A percentile compares a stretch with the other conserved stretches of the same genome.
Conservation (phyloP, 2,113 vertebrate genomes). For the Mustela lutreola region DNA sequence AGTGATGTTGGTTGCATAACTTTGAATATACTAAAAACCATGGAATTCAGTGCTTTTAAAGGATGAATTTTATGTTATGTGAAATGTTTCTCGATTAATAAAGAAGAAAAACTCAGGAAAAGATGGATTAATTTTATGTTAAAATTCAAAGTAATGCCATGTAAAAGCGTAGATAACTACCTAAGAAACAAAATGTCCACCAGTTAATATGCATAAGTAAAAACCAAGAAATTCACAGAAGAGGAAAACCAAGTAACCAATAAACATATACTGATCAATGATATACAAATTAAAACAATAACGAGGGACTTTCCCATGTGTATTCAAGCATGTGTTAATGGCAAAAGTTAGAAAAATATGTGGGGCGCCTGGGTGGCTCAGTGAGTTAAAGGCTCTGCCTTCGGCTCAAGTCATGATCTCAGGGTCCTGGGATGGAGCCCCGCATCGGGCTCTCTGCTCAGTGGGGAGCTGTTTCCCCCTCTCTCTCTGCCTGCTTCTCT, state of each 20-base stretch:
- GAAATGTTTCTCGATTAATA: neutral
- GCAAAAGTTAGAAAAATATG: neutral
- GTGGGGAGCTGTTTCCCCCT: no score
- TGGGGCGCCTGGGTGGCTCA: no score
- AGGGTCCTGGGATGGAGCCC: no score
- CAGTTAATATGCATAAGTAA: neutral
- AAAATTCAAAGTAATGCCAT: neutral
- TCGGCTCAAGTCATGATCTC: no score
- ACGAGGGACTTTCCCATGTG: neutral
- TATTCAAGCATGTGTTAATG: neutral
- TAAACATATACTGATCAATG: neutral
- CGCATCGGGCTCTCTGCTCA: fast-evolving
- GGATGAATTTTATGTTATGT: neutral
- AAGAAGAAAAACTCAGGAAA: slow-evolving; percentile 8
- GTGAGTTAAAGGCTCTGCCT: no score
- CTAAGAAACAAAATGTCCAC: neutral
- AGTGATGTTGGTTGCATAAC: neutral
- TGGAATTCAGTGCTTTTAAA: neutral
- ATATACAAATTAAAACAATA: slow-evolving; percentile 10
- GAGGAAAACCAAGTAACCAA: neutral
- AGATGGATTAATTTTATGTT: neutral
- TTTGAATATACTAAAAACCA: neutral
- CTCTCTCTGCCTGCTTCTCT: no score
- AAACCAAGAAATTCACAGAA: neutral
- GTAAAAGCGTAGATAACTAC: neutral